phyloP scores from a whole-genome alignment of 2,113 vertebrate genomes.

The Chamaetylas fuelleborni region DNA sequence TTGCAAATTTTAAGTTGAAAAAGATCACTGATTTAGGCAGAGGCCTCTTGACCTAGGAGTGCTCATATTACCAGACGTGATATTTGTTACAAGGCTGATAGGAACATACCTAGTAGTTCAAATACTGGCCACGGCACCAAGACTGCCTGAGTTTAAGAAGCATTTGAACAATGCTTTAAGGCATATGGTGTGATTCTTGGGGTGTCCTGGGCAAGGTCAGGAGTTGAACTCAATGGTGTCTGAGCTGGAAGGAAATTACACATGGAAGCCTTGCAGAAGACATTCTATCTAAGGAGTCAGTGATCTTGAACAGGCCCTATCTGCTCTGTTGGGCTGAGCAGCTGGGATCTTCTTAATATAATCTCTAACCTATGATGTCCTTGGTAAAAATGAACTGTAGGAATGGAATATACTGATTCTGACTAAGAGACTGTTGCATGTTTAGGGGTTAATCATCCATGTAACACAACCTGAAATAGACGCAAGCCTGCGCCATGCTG shows the following conservation, averaged over 20 bases:
- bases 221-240: background rate
- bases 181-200: background rate
- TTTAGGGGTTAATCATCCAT: background rate
- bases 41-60: background rate
- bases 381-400: background rate
- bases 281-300: accelerated
- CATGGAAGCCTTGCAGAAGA: background rate
- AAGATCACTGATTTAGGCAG: background rate
- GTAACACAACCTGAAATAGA: accelerated
- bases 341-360: background rate
- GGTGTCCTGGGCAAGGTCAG: background rate
- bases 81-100: background rate
- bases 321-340: background rate
- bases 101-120: background rate
- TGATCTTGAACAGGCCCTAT: background rate
- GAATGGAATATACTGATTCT: background rate
- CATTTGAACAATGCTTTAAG: background rate
- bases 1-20: background rate
- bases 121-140: background rate
- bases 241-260: background rate
- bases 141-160: background rate
- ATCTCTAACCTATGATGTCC: background rate
- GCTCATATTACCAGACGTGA: accelerated
- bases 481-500: background rate
- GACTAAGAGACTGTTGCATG: background rate